phyloP scores from a whole-genome alignment of 1,140 invertebrate species.

The Diprion similis region DNA sequence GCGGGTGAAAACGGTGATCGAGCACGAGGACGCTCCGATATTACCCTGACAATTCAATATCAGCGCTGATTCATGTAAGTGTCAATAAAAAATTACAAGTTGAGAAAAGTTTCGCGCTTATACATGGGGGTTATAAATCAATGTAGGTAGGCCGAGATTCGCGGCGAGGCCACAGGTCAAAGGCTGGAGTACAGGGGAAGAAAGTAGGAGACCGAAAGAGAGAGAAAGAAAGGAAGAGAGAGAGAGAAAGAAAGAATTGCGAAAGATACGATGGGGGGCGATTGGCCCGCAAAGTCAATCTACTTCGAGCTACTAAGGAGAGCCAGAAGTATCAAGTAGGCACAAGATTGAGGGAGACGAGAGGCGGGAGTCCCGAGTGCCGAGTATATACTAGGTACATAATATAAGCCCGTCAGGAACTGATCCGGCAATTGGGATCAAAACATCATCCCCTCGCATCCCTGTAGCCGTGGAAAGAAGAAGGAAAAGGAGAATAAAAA shows the following conservation, averaged over 20 bases:
- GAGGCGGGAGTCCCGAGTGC: neutral
- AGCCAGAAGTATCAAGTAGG: neutral
- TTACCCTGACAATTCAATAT: neutral
- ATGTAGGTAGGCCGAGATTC: neutral
- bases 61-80: neutral
- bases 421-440: neutral
- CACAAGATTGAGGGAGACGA: conserved; percentile 1
- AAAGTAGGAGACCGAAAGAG: neutral
- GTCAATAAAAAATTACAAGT: conserved; percentile 4
- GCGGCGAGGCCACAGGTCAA: too few relatives aligned
- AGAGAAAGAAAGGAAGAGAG: neutral
- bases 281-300: conserved; percentile 4
- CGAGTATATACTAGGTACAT: neutral
- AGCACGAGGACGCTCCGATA: neutral
- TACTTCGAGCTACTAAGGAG: neutral
- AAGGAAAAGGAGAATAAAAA: too few relatives aligned
- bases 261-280: neutral
- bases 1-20: too few relatives aligned
- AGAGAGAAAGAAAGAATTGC: neutral
- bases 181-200: too few relatives aligned
- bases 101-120: neutral
- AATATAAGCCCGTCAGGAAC: conserved; percentile 5
- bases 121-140: neutral
- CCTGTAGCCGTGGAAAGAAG: too few relatives aligned
- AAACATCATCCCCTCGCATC: neutral